phyloP scores from a whole-genome alignment of 64 coral and sea anemone genomes.

The Montipora cactus region DNA sequence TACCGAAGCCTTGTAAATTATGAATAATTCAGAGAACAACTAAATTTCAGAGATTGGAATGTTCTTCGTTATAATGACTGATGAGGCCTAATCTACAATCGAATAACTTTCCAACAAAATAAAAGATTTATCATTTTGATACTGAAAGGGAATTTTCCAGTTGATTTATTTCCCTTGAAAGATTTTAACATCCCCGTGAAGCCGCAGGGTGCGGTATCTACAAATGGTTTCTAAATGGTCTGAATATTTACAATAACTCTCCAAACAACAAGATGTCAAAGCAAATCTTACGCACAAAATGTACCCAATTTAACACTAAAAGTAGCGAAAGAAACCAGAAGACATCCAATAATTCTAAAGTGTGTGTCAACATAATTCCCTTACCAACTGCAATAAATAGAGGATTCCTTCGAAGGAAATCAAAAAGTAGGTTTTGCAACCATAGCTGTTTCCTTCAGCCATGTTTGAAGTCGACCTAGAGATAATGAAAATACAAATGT shows the following conservation, averaged over 20 bases:
- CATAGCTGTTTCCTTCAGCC: constrained; percentile 65
- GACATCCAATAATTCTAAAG: too few relatives aligned
- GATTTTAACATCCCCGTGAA: not conserved
- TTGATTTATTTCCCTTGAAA: not conserved
- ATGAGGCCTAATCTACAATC: too few relatives aligned
- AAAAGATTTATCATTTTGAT: too few relatives aligned
- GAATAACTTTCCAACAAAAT: too few relatives aligned
- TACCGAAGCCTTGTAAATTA: not conserved
- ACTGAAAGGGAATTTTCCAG: not conserved
- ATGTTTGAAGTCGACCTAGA: constrained; percentile 24
- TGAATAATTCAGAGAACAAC: too few relatives aligned
- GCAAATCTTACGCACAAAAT: not conserved
- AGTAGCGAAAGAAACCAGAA: not conserved
- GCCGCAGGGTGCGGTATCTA: constrained; percentile 4
- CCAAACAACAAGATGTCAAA: not conserved
- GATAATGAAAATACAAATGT: not conserved
- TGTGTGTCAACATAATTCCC: too few relatives aligned
- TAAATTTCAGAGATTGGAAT: too few relatives aligned
- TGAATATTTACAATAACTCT: constrained; percentile 38
- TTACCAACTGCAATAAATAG: constrained; percentile 42
- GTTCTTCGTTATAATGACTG: too few relatives aligned
- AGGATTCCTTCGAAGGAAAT: constrained; percentile 73
- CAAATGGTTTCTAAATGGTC: constrained; percentile 21
- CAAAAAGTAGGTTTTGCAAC: constrained; percentile 61
- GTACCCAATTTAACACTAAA: not conserved